Evolutionary conservation across 2,113 vertebrate species (phyloP).

Genomic region (Pitta sordida): DNA sequence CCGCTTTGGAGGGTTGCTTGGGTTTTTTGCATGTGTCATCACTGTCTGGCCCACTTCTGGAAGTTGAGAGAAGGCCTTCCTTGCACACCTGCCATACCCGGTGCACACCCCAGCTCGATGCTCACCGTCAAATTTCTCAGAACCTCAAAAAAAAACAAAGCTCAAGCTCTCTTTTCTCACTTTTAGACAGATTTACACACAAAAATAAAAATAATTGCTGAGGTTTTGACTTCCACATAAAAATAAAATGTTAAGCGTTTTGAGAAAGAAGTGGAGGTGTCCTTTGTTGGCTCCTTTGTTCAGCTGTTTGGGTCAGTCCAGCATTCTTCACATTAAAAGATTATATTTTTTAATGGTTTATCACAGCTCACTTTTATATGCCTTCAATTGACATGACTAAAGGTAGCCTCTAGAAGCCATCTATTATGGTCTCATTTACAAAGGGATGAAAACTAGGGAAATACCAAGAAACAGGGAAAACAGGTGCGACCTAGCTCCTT

Average conservation of each 20-base stretch:
- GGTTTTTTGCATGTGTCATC: fast-evolving
- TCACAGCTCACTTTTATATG: background rate
- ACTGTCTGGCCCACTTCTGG: fast-evolving
- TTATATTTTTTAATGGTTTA: background rate
- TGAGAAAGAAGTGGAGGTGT: background rate
- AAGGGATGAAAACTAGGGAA: background rate
- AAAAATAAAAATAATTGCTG: background rate
- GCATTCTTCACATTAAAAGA: background rate
- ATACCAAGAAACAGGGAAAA: background rate
- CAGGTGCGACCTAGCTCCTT: background rate
- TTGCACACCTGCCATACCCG: fast-evolving
- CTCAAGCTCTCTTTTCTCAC: fast-evolving
- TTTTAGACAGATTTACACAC: background rate
- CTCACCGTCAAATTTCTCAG: background rate
- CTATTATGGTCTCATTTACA: background rate
- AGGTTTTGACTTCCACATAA: background rate
- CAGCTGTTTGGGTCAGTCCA: background rate
- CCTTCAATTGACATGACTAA: background rate
- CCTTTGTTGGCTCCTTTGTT: background rate
- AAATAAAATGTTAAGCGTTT: background rate
- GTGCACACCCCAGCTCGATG: fast-evolving
- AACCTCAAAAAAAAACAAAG: background rate
- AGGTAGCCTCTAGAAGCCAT: background rate
- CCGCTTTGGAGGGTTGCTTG: too few relatives aligned
- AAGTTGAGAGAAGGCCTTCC: too few relatives aligned